Percentiles rank a stretch among this genome's conserved stretches.
Evolutionary conservation across 2,113 vertebrate genomes (phyloP).

Genomic region (Chascanopsetta lugubris): DNA sequence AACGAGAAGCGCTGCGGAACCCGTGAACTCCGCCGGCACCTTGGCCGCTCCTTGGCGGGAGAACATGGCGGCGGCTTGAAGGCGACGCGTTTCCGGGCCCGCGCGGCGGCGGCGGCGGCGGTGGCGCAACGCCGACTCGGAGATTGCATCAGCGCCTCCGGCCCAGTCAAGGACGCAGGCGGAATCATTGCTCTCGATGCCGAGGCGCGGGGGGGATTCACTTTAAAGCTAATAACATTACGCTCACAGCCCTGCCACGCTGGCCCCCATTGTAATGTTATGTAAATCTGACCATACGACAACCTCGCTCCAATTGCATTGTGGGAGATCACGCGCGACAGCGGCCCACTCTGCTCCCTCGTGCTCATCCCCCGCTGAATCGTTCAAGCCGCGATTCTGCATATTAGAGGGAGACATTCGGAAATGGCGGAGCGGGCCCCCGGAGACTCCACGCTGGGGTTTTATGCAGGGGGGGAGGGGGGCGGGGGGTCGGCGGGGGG

Average conservation of each 20-base stretch:
- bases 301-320: conserved; percentile 73
- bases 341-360: conserved; percentile 64
- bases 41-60: conserved; percentile 23
- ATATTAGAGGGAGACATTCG: conserved; percentile 71
- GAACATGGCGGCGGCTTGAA: conserved; percentile 25
- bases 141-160: conserved; percentile 76
- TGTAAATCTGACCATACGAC: conserved; percentile 81
- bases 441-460: conserved; percentile 62
- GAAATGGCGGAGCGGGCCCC: conserved; percentile 68
- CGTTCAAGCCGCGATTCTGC: conserved; percentile 71
- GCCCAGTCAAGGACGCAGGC: conserved; percentile 70
- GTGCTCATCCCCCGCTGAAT: conserved; percentile 69
- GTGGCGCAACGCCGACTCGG: conserved; percentile 69
- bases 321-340: conserved; percentile 72
- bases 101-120: too few relatives aligned
- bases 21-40: conserved; percentile 32
- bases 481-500: too few relatives aligned
- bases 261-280: conserved; percentile 78
- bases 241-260: conserved; percentile 63
- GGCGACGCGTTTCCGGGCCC: conserved; percentile 21
- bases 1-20: too few relatives aligned
- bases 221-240: conserved; percentile 79
- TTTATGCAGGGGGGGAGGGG: conserved; percentile 60
- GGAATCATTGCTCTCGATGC: conserved; percentile 75
- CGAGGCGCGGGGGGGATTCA: conserved; percentile 71